Evolutionary conservation across 2,797 vertebrate genomes (phyloP), one percentile per base, ranked within the genome.

Genomic region (Fundulus diaphanus): DNA sequence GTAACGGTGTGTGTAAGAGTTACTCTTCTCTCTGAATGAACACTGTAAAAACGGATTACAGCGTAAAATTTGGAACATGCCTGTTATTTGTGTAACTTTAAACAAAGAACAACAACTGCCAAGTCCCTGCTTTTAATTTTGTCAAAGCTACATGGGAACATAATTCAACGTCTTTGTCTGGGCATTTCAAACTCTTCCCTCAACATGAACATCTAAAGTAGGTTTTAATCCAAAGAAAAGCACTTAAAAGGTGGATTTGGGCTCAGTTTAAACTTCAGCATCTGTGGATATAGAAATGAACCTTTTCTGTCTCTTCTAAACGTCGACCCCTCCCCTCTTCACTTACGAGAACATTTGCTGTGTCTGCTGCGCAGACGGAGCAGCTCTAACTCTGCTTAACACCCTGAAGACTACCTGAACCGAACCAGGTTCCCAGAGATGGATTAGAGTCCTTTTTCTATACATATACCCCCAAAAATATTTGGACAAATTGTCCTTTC

Each of bases 61-160:
- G 27, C 42, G 16, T 74, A 27, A 11, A 44, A 15, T 67, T 69
- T 42, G 33, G 5, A 44, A 44, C 27, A 18, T 61, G 48, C 5
- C 24, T 42, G 5, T 70, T 56, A 1, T 71, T 74, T 12, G 68
- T 78, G 5, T 54, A 20, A 59, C 22, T 73, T 69, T 70, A 54
- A 54, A 20, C 46, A 24, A 44, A 51, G 35, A 78, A 51, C 46
- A 65, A 42, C 63, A 40, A 72, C 42, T 61, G 4, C 59, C 16
- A 73, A 68, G 29, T 63, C 44, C 54, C 42, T 37, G 54, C 29
- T 61, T 76, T 59, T 35, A 59, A 57, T 59, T 37, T 24, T 27
- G 15, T 35, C 29, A 56, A 51, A 7, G 31, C 56, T 46, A 35
- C 40, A 69, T 33, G 22, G 15, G 16, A 57, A 33, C 13, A 35